These are phyloP conservation scores for Alectoris magna DNA, from an alignment of 2,797 vertebrate species.

Conservation along the genomic window DNA sequence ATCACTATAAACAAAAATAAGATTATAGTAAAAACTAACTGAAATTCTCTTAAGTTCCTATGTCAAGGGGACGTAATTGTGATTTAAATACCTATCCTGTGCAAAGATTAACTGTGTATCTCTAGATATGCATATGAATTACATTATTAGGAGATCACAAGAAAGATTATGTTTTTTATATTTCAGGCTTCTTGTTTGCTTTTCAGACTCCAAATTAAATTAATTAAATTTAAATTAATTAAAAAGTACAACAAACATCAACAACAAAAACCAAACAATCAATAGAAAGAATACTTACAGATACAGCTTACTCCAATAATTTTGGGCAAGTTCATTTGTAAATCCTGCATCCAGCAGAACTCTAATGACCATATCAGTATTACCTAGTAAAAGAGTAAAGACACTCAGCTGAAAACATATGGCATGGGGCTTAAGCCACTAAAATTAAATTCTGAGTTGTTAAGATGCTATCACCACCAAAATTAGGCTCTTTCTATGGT, in stretches of 20 bases:
- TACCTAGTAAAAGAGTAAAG: conserved; percentile 76
- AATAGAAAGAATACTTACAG: conserved; percentile 84
- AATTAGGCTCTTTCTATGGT: neutral
- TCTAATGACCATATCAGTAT: conserved; percentile 86
- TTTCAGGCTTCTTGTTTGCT: neutral
- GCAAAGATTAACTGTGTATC: neutral
- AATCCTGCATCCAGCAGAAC: conserved; percentile 93
- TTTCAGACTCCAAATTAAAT: neutral
- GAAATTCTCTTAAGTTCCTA: neutral
- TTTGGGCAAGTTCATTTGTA: conserved; percentile 89
- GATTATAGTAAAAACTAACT: neutral
- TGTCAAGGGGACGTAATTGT: neutral
- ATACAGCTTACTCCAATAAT: conserved; percentile 88
- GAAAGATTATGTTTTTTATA: neutral
- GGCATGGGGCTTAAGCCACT: neutral
- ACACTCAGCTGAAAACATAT: conserved; percentile 70
- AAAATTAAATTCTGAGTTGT: neutral
- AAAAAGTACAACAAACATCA: neutral
- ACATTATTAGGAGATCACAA: neutral
- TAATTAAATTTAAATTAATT: neutral
- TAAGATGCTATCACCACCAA: neutral
- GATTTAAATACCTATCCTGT: neutral
- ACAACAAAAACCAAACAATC: neutral
- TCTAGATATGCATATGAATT: neutral
- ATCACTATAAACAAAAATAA: conserved; percentile 81